A percentile compares a stretch with the other conserved stretches of the same genome.
These are phyloP conservation scores for Paradoxurus hermaphroditus DNA, from an alignment of 2,113 vertebrate genomes.

Conservation along the genomic window DNA sequence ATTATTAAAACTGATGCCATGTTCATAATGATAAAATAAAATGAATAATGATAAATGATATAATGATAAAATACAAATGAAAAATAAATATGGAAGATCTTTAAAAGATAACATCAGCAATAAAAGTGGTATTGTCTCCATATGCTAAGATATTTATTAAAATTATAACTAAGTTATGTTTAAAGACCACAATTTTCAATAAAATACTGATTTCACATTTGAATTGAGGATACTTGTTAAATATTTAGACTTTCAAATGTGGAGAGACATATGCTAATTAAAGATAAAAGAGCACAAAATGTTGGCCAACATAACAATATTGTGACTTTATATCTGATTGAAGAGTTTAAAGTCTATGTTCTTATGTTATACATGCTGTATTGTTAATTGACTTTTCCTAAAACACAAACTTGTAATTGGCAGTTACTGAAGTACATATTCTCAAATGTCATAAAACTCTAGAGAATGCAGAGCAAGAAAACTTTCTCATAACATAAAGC, in stretches of 20 bases:
- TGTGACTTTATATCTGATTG: neutral
- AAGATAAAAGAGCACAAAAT: neutral
- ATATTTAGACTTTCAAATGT: neutral
- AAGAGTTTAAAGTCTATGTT: constrained; percentile 24
- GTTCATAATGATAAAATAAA: neutral
- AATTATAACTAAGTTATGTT: neutral
- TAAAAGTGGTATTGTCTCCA: neutral
- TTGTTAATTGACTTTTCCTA: constrained; percentile 47
- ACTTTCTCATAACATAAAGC: neutral
- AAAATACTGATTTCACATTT: neutral
- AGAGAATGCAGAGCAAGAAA: neutral
- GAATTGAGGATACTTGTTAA: neutral
- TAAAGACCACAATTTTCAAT: neutral
- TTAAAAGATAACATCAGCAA: neutral
- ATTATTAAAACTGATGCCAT: neutral
- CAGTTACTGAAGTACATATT: constrained; percentile 16
- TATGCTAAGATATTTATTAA: neutral
- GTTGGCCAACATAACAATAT: neutral
- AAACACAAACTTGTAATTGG: constrained; percentile 47
- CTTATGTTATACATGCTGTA: neutral
- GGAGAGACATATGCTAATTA: neutral
- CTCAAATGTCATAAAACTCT: constrained; percentile 6
- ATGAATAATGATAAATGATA: no score
- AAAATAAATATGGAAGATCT: neutral
- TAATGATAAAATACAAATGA: neutral